phyloP scores from a whole-genome alignment of 2,113 vertebrate genomes.

The Pollimyrus isidori region DNA sequence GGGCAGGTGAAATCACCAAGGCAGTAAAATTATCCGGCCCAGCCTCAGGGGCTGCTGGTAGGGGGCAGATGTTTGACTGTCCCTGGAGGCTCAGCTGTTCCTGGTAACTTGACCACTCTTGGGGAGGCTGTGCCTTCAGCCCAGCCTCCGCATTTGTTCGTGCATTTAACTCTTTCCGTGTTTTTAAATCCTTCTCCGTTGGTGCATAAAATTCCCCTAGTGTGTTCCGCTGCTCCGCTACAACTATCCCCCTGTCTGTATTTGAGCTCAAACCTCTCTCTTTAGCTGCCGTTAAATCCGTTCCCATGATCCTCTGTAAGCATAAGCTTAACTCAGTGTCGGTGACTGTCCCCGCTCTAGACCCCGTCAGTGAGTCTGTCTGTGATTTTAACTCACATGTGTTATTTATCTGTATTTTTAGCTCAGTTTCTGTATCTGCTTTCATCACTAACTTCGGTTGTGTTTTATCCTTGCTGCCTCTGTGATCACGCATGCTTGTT shows the following conservation, averaged over 20 bases:
- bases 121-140: slow-evolving; percentile 18
- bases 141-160: slow-evolving; percentile 22
- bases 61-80: slow-evolving; percentile 35
- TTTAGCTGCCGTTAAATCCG: slow-evolving; percentile 24
- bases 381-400: not conserved
- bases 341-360: not conserved
- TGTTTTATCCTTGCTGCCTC: not conserved
- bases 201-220: slow-evolving; percentile 35
- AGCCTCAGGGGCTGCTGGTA: slow-evolving; percentile 28
- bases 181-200: slow-evolving; percentile 27
- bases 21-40: slow-evolving; percentile 50
- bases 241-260: slow-evolving; percentile 8
- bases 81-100: slow-evolving; percentile 47
- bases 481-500: too few species aligned
- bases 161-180: not conserved
- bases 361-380: not conserved
- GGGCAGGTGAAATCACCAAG: slow-evolving; percentile 38
- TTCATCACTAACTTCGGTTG: not conserved
- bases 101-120: slow-evolving; percentile 33
- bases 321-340: not conserved
- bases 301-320: slow-evolving; percentile 5
- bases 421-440: slow-evolving; percentile 1
- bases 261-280: slow-evolving; percentile 3
- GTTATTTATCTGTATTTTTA: not conserved
- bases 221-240: slow-evolving; percentile 37